Conservation (phyloP, 1,140 invertebrate species). For the Neodiprion virginianus region DNA sequence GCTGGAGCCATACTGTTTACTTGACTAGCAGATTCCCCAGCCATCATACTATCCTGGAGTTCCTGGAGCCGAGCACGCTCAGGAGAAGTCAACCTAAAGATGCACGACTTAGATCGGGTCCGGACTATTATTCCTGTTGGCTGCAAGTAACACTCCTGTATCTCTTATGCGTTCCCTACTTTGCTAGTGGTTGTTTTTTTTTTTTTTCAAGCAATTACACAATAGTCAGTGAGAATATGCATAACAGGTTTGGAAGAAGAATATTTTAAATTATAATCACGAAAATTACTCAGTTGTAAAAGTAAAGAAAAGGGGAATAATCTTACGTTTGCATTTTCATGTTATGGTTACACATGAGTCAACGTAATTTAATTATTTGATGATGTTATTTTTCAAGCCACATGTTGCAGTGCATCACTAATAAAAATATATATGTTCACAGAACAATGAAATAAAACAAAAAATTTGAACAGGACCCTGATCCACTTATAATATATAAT, state of each 20-base stretch:
- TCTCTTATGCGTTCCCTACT: slow-evolving; percentile 44
- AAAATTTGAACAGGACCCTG: too few relatives aligned
- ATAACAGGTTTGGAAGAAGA: too few relatives aligned
- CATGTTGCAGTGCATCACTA: not conserved
- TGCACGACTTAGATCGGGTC: slow-evolving; percentile 62
- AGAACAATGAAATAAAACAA: not conserved
- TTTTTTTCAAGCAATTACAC: slow-evolving; percentile 15
- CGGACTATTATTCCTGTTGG: slow-evolving; percentile 54
- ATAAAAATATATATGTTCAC: not conserved
- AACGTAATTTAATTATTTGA: too few relatives aligned
- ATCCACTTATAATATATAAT: too few relatives aligned
- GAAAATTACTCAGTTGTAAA: too few relatives aligned
- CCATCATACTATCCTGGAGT: slow-evolving; percentile 64
- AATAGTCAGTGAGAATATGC: not conserved
- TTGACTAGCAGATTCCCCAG: slow-evolving; percentile 52
- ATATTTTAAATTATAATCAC: too few relatives aligned
- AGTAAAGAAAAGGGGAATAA: too few relatives aligned
- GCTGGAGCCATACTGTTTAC: slow-evolving; percentile 60
- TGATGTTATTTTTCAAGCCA: not conserved
- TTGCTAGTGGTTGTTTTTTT: slow-evolving; percentile 24
- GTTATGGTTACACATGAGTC: too few relatives aligned
- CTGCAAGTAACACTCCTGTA: slow-evolving; percentile 61
- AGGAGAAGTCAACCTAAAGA: slow-evolving; percentile 67
- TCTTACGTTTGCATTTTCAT: too few relatives aligned
- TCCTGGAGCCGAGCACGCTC: slow-evolving; percentile 66